Base-by-base conservation (phyloP, 1,140 invertebrate genomes). In the Nymphalis io region DNA sequence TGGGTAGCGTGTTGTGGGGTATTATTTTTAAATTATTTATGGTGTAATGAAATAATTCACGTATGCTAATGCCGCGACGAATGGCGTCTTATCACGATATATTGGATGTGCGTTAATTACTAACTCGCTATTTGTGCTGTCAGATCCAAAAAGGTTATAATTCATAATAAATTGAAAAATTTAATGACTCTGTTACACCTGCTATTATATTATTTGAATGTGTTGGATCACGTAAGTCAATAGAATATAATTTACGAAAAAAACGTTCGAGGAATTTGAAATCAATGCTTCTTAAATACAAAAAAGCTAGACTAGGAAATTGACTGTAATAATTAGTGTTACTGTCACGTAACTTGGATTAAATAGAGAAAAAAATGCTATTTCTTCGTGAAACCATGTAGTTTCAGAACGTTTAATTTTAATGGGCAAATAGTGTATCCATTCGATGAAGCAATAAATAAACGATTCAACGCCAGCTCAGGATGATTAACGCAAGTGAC, bases 1-100 rank as follows among this genome's bases (percentile, higher is more conserved):
- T 18, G 20, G 68, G 57, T 75, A 44, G 73, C 73, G 73, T 75
- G 73, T 62, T 66, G 64, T 71, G 61, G 51, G 69, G 64, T 74
- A 70, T 74, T 74, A 74, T 74, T 70, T 74, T 76, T 71, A 73
- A 76, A 76, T 73, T 76, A 76, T 73, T 70, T 71, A 69, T 69
- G 57, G 61, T 66, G 68, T 70, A 73, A 76, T 74, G 68, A 73
- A 76, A 76, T 76, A 71, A 76, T 76, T 76, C 72, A 70, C 68
- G 65, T 73, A 73, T 74, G 72, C 63, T 73, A 76, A 76, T 76
- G 65, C 63, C 61, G 68, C 61, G 64, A 76, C 72, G 74, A 76
- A 76, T 76, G 68, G 72, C 58, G 55, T 61, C 39, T 65, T 70
- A 68, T 71, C 74, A 76, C 74, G 74, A 73, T 40, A 73, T 70